Percentiles rank a stretch among this genome's conserved stretches.
Conservation (phyloP, 2,888 invertebrate genomes). For the Spisula subtruncata region DNA sequence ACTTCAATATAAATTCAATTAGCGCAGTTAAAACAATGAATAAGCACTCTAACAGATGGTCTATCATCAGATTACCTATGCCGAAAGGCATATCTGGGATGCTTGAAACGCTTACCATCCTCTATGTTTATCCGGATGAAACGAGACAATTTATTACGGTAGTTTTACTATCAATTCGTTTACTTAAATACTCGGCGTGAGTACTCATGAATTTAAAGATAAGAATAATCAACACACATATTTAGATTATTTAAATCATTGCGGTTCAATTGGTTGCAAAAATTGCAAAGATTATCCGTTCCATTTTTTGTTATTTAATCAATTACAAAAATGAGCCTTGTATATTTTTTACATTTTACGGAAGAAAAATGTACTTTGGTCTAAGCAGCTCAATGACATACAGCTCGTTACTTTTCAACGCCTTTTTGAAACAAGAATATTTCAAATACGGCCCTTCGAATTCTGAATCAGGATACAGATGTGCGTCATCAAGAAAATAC, state of each 20-base stretch:
- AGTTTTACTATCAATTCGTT: background rate
- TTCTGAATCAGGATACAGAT: background rate
- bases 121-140: background rate
- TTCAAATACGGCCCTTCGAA: background rate
- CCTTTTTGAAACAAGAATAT: background rate
- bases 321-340: background rate
- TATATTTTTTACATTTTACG: background rate
- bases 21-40: background rate
- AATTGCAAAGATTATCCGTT: background rate
- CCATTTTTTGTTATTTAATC: background rate
- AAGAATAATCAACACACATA: background rate
- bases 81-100: background rate
- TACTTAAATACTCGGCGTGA: slow-evolving; percentile 12
- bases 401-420: background rate
- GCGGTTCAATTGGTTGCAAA: background rate
- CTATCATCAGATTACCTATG: slow-evolving; percentile 13
- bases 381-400: background rate
- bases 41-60: background rate
- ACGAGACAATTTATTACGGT: background rate
- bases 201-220: background rate
- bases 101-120: background rate
- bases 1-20: no score
- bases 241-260: background rate
- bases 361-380: background rate
- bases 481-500: background rate